These are phyloP conservation scores for Neuroterus valhalla DNA, from an alignment of 1,140 invertebrate genomes.

Conservation along the genomic window DNA sequence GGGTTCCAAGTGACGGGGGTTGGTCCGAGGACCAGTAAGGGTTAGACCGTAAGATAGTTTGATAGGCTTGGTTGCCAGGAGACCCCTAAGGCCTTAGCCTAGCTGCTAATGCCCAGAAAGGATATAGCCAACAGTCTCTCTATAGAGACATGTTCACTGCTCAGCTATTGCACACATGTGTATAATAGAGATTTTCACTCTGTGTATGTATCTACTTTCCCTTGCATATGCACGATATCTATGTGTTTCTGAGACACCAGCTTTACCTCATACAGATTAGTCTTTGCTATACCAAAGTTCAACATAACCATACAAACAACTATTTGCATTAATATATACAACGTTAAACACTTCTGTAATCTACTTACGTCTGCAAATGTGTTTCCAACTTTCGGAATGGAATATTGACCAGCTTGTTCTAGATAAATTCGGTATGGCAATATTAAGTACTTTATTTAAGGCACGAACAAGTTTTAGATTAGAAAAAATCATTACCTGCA, in stretches of 20 bases:
- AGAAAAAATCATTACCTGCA: no score
- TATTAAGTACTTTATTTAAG: no score
- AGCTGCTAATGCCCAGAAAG: conserved; percentile 62
- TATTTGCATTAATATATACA: conserved; percentile 16
- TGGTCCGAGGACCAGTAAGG: conserved; percentile 53
- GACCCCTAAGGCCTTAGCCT: conserved; percentile 63
- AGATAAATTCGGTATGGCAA: no score
- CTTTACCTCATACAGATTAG: conserved; percentile 11
- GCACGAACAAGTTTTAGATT: no score
- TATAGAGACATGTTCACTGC: not conserved
- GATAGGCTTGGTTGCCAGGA: conserved; percentile 70
- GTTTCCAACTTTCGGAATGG: no score
- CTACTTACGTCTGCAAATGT: no score
- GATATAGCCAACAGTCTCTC: conserved; percentile 16
- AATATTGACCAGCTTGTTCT: no score
- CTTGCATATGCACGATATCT: not conserved
- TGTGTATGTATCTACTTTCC: conserved; percentile 12
- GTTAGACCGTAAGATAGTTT: conserved; percentile 68
- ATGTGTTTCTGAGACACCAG: conserved; percentile 11
- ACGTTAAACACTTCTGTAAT: not conserved
- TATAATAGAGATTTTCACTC: conserved; percentile 27
- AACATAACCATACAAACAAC: not conserved
- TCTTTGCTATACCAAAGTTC: conserved; percentile 7
- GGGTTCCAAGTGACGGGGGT: conserved; percentile 66
- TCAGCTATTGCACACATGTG: not conserved